Evolutionary conservation across 2,888 invertebrate species (phyloP), one percentile per base, ranked within the genome.

Genomic region (Prosapia bicincta): DNA sequence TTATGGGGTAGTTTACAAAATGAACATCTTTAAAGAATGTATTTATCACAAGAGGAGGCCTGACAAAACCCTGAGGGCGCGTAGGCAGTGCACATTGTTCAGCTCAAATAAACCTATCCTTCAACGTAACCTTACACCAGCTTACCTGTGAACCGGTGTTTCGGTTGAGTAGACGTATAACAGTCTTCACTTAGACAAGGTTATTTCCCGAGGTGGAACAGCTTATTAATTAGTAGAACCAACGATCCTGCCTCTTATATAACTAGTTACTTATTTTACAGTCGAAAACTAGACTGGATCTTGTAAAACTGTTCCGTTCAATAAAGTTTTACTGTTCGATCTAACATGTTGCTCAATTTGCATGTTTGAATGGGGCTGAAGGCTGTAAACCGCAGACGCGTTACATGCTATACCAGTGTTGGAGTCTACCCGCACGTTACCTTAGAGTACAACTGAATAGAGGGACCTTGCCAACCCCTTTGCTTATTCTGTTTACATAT

Each of bases 191-290:
- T 38, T 38, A 38, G 38, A n/a, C 54, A 54, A 54, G 54, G 54
- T 38, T 38, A 5, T 20, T 54, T 13, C 54, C 3, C 2, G 13
- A 9, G 54, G 20, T 20, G 54, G 13, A 7, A 20, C n/a, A 20
- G 20, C 54, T 54, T 54, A 54, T 54, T 54, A 54, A 54, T 54
- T 54, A 54, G 54, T 20, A 54, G 54, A 20, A 9, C 54, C 54
- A 54, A 54, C 20, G 54, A 54, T 54, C 54, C 54, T 20, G 54
- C n/a, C 54, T 54, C 54, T 54, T 54, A 54, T 54, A 54, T 54
- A 54, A 54, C 54, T 54, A 54, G 54, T 54, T 54, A 54, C 54
- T 54, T 54, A 54, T 54, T 54, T 54, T 54, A 54, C 54, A 54
- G 54, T 54, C 54, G 20, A 54, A 54, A 54, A 54, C 54, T 20